These are phyloP conservation scores for Stenoptilia bipunctidactyla DNA, from an alignment of 2,888 invertebrate genomes.

Conservation along the genomic window DNA sequence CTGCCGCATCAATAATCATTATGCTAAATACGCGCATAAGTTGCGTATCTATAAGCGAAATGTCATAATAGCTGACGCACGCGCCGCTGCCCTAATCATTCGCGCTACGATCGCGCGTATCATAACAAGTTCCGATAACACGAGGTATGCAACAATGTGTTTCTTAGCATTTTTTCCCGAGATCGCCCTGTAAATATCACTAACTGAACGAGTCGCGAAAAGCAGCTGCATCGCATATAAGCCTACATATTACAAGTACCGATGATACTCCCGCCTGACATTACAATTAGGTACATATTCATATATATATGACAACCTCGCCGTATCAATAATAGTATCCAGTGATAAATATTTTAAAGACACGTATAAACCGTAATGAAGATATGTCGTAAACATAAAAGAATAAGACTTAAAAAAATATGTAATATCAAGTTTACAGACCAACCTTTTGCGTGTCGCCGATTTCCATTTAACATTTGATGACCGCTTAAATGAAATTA, in stretches of 20 bases:
- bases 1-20: no score
- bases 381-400: conserved; percentile 16
- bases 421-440: conserved; percentile 13
- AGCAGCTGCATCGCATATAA: conserved; percentile 11
- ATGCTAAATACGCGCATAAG: neutral
- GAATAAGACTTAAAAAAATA: conserved; percentile 18
- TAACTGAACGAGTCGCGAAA: conserved; percentile 3
- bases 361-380: conserved; percentile 15
- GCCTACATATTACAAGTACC: neutral
- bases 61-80: neutral
- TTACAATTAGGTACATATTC: conserved; percentile 13
- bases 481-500: conserved; percentile 20
- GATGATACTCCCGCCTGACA: conserved; percentile 4
- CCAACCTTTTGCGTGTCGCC: conserved; percentile 20
- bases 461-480: conserved; percentile 19
- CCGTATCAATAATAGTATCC: conserved; percentile 12
- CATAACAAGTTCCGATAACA: neutral
- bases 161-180: neutral
- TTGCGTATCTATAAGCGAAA: neutral
- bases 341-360: conserved; percentile 20
- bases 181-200: conserved; percentile 1
- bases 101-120: neutral
- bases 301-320: conserved; percentile 8
- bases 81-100: neutral
- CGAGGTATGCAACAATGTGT: neutral